These are phyloP conservation scores for Dendrolimus pini DNA, from an alignment of 2,888 invertebrate genomes.

Conservation along the genomic window DNA sequence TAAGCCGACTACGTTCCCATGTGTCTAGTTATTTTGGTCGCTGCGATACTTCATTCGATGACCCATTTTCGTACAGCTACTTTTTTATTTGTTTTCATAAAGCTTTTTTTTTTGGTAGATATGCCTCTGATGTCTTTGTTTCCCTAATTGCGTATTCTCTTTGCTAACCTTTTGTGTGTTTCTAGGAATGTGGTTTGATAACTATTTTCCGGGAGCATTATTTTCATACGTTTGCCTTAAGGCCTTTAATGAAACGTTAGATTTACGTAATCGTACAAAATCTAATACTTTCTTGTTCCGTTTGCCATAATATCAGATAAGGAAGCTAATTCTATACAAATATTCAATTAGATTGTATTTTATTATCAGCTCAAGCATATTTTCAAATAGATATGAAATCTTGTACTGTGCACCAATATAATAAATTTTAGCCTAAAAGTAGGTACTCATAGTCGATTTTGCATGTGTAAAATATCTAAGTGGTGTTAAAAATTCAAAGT, in stretches of 20 bases:
- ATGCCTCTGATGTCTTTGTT: constrained; percentile 34
- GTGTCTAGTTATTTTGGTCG: constrained; percentile 30
- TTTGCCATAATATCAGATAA: too few species aligned
- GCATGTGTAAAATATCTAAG: too few species aligned
- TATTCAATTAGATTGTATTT: too few species aligned
- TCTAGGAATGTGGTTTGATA: constrained; percentile 6
- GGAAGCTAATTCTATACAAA: too few species aligned
- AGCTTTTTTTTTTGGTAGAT: constrained; percentile 31
- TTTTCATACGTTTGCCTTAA: not conserved
- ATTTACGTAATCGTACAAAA: too few species aligned
- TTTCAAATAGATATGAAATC: too few species aligned
- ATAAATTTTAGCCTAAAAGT: not conserved
- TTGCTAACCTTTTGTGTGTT: constrained; percentile 9
- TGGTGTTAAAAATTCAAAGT: too few species aligned
- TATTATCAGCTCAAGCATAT: too few species aligned
- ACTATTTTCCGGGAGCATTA: not conserved
- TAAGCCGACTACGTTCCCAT: constrained; percentile 9
- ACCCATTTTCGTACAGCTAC: constrained; percentile 49
- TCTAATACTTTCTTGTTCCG: too few species aligned
- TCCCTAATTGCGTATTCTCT: constrained; percentile 36
- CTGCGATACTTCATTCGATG: constrained; percentile 43
- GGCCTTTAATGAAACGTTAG: not conserved
- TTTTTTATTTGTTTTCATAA: constrained; percentile 41
- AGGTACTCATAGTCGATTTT: too few species aligned
- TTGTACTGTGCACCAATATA: too few species aligned